A percentile compares a stretch with the other conserved stretches of the same genome.
These are phyloP conservation scores for Decapterus maruadsi DNA, from an alignment of 2,797 vertebrate genomes.

Conservation along the genomic window DNA sequence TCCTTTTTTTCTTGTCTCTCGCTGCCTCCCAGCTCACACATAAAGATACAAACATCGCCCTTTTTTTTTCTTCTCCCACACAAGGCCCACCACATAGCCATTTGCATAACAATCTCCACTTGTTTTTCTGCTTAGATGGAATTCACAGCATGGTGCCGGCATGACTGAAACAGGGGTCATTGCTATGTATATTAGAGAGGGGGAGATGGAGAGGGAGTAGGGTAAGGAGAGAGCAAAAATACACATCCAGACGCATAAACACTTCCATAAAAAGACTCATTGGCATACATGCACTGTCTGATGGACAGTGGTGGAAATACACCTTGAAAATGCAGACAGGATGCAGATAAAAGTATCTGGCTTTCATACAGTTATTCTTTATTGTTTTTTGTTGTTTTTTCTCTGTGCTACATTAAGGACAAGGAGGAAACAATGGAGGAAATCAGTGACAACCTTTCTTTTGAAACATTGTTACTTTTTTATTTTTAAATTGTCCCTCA, in stretches of 20 bases:
- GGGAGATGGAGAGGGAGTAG: constrained; percentile 42
- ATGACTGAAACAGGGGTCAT: constrained; percentile 86
- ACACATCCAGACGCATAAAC: constrained; percentile 68
- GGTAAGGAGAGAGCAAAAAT: constrained; percentile 55
- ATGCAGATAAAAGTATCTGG: constrained; percentile 47
- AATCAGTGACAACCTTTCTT: constrained; percentile 11
- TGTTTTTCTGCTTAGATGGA: constrained; percentile 91
- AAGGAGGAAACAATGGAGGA: constrained; percentile 7
- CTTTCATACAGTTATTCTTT: not conserved
- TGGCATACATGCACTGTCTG: constrained; percentile 49
- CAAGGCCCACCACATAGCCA: constrained; percentile 81
- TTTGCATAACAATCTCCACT: constrained; percentile 92
- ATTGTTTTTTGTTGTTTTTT: not conserved
- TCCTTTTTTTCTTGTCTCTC: constrained; percentile 35
- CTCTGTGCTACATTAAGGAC: constrained; percentile 35
- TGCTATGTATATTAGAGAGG: constrained; percentile 86
- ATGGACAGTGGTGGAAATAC: constrained; percentile 49
- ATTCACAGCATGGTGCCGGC: constrained; percentile 88
- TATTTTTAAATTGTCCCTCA: constrained; percentile 7
- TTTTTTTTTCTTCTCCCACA: constrained; percentile 68
- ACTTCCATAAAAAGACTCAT: constrained; percentile 67
- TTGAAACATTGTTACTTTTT: constrained; percentile 12
- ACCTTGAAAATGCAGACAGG: constrained; percentile 50
- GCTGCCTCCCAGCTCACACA: constrained; percentile 58
- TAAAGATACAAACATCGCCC: constrained; percentile 74